These are phyloP conservation scores for Hydrotaea diabolus DNA, from an alignment of 2,888 invertebrate species.

Conservation along the genomic window DNA sequence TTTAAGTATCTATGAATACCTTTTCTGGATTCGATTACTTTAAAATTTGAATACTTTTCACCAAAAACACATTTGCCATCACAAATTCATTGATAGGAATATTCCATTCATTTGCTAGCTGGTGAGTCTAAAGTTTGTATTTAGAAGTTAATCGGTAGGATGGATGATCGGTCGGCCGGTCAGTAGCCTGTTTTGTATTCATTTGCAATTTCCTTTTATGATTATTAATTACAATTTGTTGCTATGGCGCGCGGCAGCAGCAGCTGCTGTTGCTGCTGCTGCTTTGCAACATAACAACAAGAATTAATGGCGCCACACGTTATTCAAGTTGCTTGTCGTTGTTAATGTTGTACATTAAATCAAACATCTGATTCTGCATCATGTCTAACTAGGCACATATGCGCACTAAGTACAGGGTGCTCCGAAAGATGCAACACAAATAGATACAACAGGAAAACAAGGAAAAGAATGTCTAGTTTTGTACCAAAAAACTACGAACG, in stretches of 20 bases:
- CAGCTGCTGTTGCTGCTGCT: neutral
- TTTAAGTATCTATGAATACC: too few species aligned
- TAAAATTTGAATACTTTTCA: too few species aligned
- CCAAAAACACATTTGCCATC: too few species aligned
- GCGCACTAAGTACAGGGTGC: neutral
- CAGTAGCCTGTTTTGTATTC: neutral
- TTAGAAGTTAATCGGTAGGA: neutral
- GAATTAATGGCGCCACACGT: conserved; percentile 68
- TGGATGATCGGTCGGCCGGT: too few species aligned
- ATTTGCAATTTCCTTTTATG: conserved; percentile 63
- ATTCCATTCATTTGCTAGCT: too few species aligned
- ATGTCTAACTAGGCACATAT: conserved; percentile 26
- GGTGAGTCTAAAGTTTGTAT: neutral
- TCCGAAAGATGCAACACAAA: neutral
- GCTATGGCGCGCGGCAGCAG: neutral
- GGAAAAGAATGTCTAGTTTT: too few species aligned
- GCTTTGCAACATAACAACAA: conserved; percentile 53
- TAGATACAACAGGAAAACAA: too few species aligned
- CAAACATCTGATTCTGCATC: conserved; percentile 66
- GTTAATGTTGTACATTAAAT: conserved; percentile 65
- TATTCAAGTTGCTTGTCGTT: conserved; percentile 55
- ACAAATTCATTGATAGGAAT: too few species aligned
- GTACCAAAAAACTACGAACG: too few species aligned
- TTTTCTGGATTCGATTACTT: too few species aligned
- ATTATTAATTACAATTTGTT: conserved; percentile 59